Base-by-base conservation (phyloP, 2,888 invertebrate species). In the Drosophila flavopinicola region DNA sequence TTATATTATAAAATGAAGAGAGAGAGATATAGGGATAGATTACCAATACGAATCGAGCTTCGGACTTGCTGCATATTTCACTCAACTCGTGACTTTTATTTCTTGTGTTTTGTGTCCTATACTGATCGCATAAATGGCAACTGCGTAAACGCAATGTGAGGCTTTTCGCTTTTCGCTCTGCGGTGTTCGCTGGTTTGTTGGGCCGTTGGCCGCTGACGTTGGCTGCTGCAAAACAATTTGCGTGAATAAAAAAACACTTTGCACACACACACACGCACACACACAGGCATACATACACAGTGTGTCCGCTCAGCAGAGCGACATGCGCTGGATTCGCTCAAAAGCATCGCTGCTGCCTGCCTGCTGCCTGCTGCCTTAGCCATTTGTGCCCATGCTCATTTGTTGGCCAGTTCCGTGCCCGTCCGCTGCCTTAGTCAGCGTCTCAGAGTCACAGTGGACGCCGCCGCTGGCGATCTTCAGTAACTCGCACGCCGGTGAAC, bases 401-500 rank as follows among this genome's bases (percentile, higher is more conserved):
- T 27, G 25, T 41, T 32, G 23, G 44, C 41, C 41, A 27, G 41
- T 15, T 41, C 37, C 38, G 32, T 32, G 6, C 10, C 29, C 11
- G 23, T 24, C 17, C 15, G 20, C n/a, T 29, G 29, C 6, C 53
- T 42, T 66, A 4, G 60, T 39, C 35, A 41, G 42, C 3, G 45
- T 48, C 10, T 10, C 57, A 7, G n/a, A n/a, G 51, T 24, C 15
- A 11, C 41, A 10, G 49, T 25, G 11, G 11, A 24, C 10, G 38
- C 32, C 11, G 44, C 33, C 47, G 60, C 64, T 57, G 64, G 54
- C 63, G 84, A 84, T 83, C 72, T 79, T 83, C 79, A 83, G 82
- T 83, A 83, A 73, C 66, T 77, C 79, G 83, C 73, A 69, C 73
- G 84, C 85, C 83, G 82, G 82, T 83, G 82, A 85, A 75, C 83